phyloP scores from a whole-genome alignment of 1,140 invertebrate genomes.

The Atopsyche davidsoni region DNA sequence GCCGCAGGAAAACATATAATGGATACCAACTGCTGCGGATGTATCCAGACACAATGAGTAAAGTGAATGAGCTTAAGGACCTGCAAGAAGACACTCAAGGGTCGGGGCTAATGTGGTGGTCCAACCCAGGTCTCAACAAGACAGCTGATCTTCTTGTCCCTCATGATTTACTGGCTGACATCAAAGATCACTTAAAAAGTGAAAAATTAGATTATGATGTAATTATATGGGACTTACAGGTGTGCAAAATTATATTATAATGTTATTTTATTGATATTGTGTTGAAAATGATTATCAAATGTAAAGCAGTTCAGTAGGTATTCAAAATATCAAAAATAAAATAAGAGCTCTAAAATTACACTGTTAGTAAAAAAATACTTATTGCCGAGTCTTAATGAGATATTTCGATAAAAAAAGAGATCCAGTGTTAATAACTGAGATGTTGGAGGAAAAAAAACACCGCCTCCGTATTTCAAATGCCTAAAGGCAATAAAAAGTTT shows the following conservation, averaged over 20 bases:
- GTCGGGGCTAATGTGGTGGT: conserved; percentile 48
- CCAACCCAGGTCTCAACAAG: conserved; percentile 48
- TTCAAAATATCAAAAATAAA: too few species aligned
- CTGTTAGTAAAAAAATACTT: too few species aligned
- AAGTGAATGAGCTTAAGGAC: conserved; percentile 40
- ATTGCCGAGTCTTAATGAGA: too few species aligned
- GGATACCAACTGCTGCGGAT: conserved; percentile 43
- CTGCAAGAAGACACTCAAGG: conserved; percentile 44
- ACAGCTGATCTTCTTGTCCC: conserved; percentile 66
- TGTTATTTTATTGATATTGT: too few species aligned
- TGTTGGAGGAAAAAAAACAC: too few species aligned
- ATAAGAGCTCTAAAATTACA: too few species aligned
- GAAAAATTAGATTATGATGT: conserved; percentile 60
- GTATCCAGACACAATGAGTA: conserved; percentile 39
- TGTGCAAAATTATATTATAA: conserved; percentile 35
- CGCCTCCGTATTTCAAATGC: too few species aligned
- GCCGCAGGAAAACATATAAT: conserved; percentile 42
- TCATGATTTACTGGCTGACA: conserved; percentile 54
- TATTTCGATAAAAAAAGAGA: too few species aligned
- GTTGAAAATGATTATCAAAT: too few species aligned
- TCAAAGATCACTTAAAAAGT: conserved; percentile 58
- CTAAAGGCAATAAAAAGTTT: too few species aligned
- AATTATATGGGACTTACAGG: conserved; percentile 67
- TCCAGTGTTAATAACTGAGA: too few species aligned
- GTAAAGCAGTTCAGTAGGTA: too few species aligned